phyloP scores from a whole-genome alignment of 2,888 invertebrate genomes.

The Idaea biselata region DNA sequence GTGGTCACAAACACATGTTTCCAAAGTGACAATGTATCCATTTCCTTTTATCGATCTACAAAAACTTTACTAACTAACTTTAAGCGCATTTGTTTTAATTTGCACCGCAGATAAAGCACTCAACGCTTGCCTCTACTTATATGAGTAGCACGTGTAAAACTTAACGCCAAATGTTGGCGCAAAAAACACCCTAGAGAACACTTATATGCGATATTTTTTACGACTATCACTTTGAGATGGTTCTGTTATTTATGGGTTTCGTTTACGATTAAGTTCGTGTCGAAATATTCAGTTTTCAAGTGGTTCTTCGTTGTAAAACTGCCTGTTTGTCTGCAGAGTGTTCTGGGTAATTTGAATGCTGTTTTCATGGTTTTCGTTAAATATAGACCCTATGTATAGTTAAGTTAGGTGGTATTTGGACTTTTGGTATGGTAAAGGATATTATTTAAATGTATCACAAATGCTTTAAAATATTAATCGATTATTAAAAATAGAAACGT shows the following conservation, averaged over 20 bases:
- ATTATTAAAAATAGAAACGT: too few species aligned
- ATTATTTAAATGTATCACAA: too few species aligned
- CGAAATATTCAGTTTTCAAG: conserved; percentile 54
- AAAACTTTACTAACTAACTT: conserved; percentile 6
- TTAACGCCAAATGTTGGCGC: conserved; percentile 21
- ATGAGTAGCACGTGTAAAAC: conserved; percentile 26
- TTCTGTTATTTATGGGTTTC: conserved; percentile 41
- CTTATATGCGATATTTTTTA: conserved; percentile 14
- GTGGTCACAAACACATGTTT: neutral
- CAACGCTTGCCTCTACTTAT: conserved; percentile 21
- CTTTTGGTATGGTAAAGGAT: neutral
- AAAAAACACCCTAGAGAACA: conserved; percentile 18
- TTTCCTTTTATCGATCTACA: conserved; percentile 2
- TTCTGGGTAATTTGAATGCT: conserved; percentile 1
- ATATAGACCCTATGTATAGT: too few species aligned
- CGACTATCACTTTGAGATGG: neutral
- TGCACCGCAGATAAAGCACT: conserved; percentile 34
- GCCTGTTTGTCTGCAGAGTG: conserved; percentile 30
- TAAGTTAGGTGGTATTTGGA: conserved; percentile 11
- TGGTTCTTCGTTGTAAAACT: conserved; percentile 45
- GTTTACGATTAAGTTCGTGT: conserved; percentile 36
- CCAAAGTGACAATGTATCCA: neutral
- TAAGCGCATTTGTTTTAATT: conserved; percentile 23
- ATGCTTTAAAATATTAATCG: too few species aligned
- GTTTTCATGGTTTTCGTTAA: neutral